A percentile compares a stretch with the other conserved stretches of the same genome.
Evolutionary conservation across 2,888 invertebrate genomes (phyloP).

Genomic region (Leptinotarsa tumamoca): DNA sequence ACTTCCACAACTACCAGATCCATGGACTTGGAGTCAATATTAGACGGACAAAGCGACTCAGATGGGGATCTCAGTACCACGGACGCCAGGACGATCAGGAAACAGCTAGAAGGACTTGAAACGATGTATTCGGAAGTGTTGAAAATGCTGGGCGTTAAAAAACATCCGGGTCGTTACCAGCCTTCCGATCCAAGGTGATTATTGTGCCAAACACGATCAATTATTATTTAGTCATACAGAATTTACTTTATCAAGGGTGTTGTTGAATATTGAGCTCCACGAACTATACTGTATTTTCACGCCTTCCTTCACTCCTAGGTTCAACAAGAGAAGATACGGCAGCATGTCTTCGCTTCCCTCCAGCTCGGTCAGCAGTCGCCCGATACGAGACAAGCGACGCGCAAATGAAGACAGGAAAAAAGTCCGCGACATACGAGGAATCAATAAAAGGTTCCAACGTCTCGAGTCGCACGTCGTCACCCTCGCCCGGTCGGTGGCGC

Average conservation of each 20-base stretch:
- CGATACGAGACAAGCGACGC: conserved; percentile 77
- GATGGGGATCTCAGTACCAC: conserved; percentile 83
- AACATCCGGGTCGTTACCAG: conserved; percentile 67
- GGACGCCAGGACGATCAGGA: conserved; percentile 82
- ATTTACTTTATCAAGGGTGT: background rate
- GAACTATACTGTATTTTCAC: too few relatives aligned
- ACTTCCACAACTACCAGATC: conserved; percentile 84
- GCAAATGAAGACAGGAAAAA: conserved; percentile 81
- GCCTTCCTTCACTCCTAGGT: background rate
- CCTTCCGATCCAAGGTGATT: conserved; percentile 69
- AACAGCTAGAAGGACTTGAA: conserved; percentile 85
- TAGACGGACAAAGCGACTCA: conserved; percentile 76
- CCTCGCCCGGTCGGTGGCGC: conserved; percentile 88
- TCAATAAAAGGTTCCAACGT: conserved; percentile 88
- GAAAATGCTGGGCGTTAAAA: conserved; percentile 72
- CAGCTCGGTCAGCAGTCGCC: conserved; percentile 84
- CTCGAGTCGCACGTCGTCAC: conserved; percentile 93
- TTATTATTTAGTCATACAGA: too few relatives aligned
- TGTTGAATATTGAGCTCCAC: background rate
- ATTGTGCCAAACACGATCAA: background rate
- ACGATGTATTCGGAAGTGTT: conserved; percentile 89
- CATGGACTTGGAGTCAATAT: conserved; percentile 81
- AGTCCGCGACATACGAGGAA: conserved; percentile 75
- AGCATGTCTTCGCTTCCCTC: conserved; percentile 87
- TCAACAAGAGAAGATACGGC: conserved; percentile 73